These are phyloP conservation scores for Drosophila sordidapex DNA, from an alignment of 2,888 invertebrate species.

Conservation along the genomic window DNA sequence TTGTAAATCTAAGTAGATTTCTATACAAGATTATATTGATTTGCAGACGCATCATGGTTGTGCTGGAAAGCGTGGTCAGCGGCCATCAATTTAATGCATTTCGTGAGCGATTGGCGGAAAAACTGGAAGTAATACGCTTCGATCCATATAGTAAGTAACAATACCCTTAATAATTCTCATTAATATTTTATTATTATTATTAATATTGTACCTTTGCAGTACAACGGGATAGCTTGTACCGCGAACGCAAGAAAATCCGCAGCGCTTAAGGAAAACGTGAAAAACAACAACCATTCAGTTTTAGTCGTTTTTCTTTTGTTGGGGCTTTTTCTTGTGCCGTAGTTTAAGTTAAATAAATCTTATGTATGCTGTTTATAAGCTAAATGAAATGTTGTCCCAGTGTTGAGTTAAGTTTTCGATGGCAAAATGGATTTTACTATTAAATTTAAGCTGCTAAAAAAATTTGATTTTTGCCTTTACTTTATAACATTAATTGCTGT, in stretches of 20 bases:
- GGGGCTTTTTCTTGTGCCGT: constrained; percentile 9
- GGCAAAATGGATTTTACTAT: background rate
- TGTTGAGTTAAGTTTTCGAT: background rate
- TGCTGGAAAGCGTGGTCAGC: constrained; percentile 91
- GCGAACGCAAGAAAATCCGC: constrained; percentile 91
- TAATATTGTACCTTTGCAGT: constrained; percentile 87
- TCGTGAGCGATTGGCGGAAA: constrained; percentile 91
- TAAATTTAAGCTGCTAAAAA: background rate
- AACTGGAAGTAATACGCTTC: constrained; percentile 90
- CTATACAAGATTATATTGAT: background rate
- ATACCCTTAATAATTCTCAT: background rate
- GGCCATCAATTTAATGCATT: constrained; percentile 89
- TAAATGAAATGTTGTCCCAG: background rate
- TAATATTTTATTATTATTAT: background rate
- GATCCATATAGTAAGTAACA: constrained; percentile 91
- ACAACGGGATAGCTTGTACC: constrained; percentile 88
- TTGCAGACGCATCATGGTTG: constrained; percentile 89
- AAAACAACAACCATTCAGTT: background rate
- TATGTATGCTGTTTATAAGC: constrained; percentile 16
- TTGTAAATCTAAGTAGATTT: background rate
- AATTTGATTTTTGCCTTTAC: background rate
- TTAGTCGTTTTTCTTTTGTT: background rate
- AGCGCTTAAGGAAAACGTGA: constrained; percentile 85
- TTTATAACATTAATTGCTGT: background rate
- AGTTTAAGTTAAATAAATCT: constrained; percentile 22